Conservation (phyloP, 2,113 vertebrate species). For the Petrocephalus zakoni region DNA sequence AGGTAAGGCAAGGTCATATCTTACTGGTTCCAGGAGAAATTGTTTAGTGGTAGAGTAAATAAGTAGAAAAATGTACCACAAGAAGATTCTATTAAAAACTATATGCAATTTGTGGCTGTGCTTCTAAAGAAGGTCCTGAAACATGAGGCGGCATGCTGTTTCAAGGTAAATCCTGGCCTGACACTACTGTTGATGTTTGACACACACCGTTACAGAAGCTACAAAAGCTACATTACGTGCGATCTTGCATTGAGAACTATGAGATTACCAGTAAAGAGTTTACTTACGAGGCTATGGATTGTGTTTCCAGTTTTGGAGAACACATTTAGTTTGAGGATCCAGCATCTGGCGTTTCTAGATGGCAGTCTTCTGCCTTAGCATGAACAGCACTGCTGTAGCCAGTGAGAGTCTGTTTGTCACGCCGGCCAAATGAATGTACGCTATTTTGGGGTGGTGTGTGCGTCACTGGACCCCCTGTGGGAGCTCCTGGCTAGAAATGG, state of each 20-base stretch:
- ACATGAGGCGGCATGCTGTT: background rate
- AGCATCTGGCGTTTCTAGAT: background rate
- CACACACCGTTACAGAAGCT: background rate
- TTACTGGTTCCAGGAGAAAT: too few relatives aligned
- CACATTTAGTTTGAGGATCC: background rate
- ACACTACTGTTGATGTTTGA: background rate
- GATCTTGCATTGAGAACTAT: background rate
- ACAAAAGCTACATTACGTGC: background rate
- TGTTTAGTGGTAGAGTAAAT: background rate
- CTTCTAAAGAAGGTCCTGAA: background rate
- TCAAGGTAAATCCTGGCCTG: background rate
- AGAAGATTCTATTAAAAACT: background rate
- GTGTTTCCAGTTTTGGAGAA: background rate
- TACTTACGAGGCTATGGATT: background rate
- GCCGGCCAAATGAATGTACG: background rate
- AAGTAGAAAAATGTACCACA: background rate
- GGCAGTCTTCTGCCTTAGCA: background rate
- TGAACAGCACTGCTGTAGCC: background rate
- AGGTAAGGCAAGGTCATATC: too few relatives aligned
- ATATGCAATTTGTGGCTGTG: background rate
- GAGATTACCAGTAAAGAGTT: background rate
- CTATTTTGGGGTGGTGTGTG: slow-evolving; percentile 12
- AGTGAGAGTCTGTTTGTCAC: background rate
- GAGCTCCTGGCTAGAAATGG: slow-evolving; percentile 1
- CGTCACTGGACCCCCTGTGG: slow-evolving; percentile 7